Evolutionary conservation across 2,888 invertebrate genomes (phyloP), one percentile per base, ranked within the genome.

Genomic region (Cetonia aurata): DNA sequence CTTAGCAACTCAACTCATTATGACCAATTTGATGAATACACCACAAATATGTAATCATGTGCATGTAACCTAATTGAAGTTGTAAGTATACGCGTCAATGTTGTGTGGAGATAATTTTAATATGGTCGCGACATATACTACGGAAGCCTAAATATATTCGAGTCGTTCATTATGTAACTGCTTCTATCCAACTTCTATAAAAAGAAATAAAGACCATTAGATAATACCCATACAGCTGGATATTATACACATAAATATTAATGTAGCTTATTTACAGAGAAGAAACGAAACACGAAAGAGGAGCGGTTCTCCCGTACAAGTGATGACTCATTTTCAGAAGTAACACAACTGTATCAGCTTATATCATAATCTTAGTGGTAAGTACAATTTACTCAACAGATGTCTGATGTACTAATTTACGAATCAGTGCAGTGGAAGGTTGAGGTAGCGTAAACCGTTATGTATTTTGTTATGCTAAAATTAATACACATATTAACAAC

Each of bases 321-420:
- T 60, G 60, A 60, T 60, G 60, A 60, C 60, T 60, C 60, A 60
- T 48, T 60, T 60, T 48, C 60, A 60, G 48, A 60, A 60, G 60
- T 60, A 60, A 60, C 25, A 60, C 46, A 60, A 60, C 44, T 60
- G 25, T 37, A 60, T 31, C 31, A 48, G 60, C 25, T 48, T 60
- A 60, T 60, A 60, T 46, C 46, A 60, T 46, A 60, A 60, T 60
- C 46, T 25, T 13, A 44, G 60, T 60, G 60, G 48, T 60, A 33
- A 48, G 31, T 13, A 46, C 46, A 60, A 57, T 57, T 57, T 57
- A 57, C 42, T 57, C 57, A 42, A 60, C 60, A 60, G 48, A 60
- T 60, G 60, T 25, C 48, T 31, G 60, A 60, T 19, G 46, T 48
- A 60, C 48, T 46, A 25, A 46, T 60, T 60, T 31, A 59, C 15